phyloP scores from a whole-genome alignment of 2,888 invertebrate genomes.

The Apamea anceps region DNA sequence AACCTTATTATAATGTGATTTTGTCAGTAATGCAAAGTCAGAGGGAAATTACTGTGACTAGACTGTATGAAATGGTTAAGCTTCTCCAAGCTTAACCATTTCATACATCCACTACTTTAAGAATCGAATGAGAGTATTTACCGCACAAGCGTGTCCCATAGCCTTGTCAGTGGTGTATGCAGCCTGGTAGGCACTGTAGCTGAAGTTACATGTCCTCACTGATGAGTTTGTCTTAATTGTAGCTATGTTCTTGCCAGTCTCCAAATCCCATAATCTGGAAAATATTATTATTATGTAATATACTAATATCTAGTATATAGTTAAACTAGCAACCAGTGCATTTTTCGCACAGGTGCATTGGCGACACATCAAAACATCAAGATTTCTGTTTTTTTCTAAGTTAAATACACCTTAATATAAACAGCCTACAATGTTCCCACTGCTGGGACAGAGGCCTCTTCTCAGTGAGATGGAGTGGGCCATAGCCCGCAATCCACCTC shows the following conservation, averaged over 20 bases:
- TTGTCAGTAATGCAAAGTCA: too few species aligned
- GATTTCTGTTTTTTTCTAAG: not conserved
- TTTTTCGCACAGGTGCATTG: not conserved
- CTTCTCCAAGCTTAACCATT: not conserved
- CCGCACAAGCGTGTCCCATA: slow-evolving; percentile 97
- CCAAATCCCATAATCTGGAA: slow-evolving; percentile 97
- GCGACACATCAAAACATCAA: not conserved
- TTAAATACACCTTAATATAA: not conserved
- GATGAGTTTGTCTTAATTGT: slow-evolving; percentile 95
- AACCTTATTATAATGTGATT: too few species aligned
- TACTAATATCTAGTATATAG: not conserved
- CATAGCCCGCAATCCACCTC: too few species aligned
- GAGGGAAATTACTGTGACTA: not conserved
- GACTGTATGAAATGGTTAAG: too few species aligned
- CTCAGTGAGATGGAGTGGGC: too few species aligned
- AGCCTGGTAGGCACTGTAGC: slow-evolving; percentile 97
- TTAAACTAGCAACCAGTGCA: not conserved
- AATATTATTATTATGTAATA: not conserved
- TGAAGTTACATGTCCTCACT: slow-evolving; percentile 97
- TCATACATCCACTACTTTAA: not conserved
- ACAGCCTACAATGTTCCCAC: too few species aligned
- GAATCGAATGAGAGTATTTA: slow-evolving; percentile 52
- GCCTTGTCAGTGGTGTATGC: slow-evolving; percentile 98
- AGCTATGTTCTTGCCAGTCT: slow-evolving; percentile 94
- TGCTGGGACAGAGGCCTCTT: too few species aligned